Evolutionary conservation across 2,113 vertebrate species (phyloP), one percentile per base, ranked within the genome.

Genomic region (Nerophis ophidion): DNA sequence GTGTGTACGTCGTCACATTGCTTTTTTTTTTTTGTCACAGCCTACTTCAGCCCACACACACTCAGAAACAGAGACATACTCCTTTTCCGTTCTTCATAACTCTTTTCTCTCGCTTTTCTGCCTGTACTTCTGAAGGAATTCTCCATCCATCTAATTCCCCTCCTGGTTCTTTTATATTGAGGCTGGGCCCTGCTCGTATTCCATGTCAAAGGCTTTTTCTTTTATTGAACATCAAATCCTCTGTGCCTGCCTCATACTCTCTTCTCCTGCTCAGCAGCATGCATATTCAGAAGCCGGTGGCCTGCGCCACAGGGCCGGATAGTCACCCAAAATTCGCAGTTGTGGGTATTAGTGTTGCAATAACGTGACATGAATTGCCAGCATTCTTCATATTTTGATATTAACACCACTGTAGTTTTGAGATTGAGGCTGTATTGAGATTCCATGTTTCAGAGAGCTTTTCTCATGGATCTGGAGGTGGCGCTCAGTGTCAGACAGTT

Each of bases 211-310:
- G 86, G 87, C 81, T 88, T 86, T 85, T 74, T 87, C 70, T 88
- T 87, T 89, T 88, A 90, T 90, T 89, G 90, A 86, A 91, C 87
- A 89, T 88, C 88, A 90, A 90, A 89, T 89, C 88, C 88, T 88
- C 81, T 80, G 86, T 81, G 84, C 85, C 87, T 86, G 72, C 73
- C 81, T 81, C 81, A 74, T 58, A 68, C 76, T 83, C 75, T 82
- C 74, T 82, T 74, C 64, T 74, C 67, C 79, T 35, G 56, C 82
- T 75, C 69, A 51, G 66, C 66, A 61, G 71, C 76, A 87, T 88
- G 83, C 88, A 91, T 89, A 87, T 90, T 89, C 87, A 89, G 77
- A 64, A 88, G 83, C 71, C 63, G 48, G 48, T 65, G 60, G 72
- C 62, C 54, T 44, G 66, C 17, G 50, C 78, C 78, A 62, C 74